phyloP scores from a whole-genome alignment of 2,113 vertebrate species.

The Caracal caracal region DNA sequence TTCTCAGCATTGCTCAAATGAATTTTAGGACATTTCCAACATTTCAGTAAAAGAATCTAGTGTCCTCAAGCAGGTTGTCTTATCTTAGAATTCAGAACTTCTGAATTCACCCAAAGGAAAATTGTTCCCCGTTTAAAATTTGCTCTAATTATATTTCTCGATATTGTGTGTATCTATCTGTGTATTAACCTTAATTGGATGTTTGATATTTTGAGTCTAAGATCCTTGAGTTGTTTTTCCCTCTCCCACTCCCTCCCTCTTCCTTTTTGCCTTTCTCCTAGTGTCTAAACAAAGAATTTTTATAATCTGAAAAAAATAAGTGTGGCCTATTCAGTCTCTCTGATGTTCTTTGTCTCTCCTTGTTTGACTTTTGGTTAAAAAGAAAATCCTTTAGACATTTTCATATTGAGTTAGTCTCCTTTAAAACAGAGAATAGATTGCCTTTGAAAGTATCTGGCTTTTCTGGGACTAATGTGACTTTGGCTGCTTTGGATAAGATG shows the following conservation, averaged over 20 bases:
- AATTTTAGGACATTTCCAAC: not conserved
- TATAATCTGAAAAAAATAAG: slow-evolving; percentile 40
- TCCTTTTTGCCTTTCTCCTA: slow-evolving; percentile 10
- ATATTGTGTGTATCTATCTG: not conserved
- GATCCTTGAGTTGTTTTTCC: slow-evolving; percentile 20
- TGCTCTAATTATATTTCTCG: slow-evolving; percentile 1
- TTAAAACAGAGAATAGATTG: slow-evolving; percentile 21
- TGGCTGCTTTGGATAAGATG: slow-evolving; percentile 16
- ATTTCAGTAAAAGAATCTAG: slow-evolving; percentile 33
- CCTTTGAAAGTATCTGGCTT: slow-evolving; percentile 32
- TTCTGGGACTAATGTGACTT: not conserved
- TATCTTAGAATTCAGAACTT: slow-evolving; percentile 59
- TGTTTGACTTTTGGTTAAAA: slow-evolving; percentile 36
- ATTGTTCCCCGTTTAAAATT: not conserved
- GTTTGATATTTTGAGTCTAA: slow-evolving; percentile 24
- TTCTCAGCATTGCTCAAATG: not conserved
- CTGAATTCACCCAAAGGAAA: not conserved
- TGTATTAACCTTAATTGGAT: not conserved
- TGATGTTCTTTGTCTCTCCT: slow-evolving; percentile 28
- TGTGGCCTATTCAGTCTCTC: not conserved
- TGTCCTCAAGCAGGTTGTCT: not conserved
- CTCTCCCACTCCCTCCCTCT: not conserved
- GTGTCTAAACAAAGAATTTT: slow-evolving; percentile 22
- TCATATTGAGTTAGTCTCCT: slow-evolving; percentile 23
- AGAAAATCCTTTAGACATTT: slow-evolving; percentile 1